A percentile compares a stretch with the other conserved stretches of the same genome.
Conservation (phyloP, 2,113 vertebrate species). For the Rhipidura dahli region DNA sequence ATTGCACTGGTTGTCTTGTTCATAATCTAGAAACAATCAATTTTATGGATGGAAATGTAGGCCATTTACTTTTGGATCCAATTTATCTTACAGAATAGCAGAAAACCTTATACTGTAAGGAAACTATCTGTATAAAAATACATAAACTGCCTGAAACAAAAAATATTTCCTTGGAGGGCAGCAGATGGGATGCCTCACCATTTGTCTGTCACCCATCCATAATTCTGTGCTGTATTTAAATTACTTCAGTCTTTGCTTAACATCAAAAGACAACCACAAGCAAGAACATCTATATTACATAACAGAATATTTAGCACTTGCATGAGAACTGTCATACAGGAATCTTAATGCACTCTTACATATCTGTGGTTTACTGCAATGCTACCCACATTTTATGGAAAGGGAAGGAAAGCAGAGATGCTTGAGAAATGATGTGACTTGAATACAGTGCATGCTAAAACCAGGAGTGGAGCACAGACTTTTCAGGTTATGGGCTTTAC, state of each 20-base stretch:
- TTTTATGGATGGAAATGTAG: not conserved
- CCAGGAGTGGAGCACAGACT: not conserved
- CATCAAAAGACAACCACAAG: constrained; percentile 45
- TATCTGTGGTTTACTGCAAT: constrained; percentile 31
- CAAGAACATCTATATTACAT: constrained; percentile 37
- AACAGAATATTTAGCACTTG: constrained; percentile 50
- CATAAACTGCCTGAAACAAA: not conserved
- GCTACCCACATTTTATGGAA: constrained; percentile 4
- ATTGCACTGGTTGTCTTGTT: not conserved
- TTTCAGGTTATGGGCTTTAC: not conserved
- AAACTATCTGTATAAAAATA: not conserved
- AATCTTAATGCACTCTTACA: constrained; percentile 24
- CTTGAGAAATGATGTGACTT: not conserved
- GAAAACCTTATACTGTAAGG: not conserved
- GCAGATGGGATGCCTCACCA: not conserved
- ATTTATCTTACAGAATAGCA: not conserved
- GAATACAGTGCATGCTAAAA: not conserved
- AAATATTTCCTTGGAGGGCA: not conserved
- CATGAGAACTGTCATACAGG: constrained; percentile 33
- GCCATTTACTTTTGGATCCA: not conserved
- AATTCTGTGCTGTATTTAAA: constrained; percentile 12
- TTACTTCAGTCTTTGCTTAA: not conserved
- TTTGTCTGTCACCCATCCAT: not conserved
- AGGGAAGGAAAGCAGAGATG: not conserved
- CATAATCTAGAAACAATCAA: not conserved